These are phyloP conservation scores for Lophochroa leadbeateri DNA, from an alignment of 2,113 vertebrate genomes.

Conservation along the genomic window DNA sequence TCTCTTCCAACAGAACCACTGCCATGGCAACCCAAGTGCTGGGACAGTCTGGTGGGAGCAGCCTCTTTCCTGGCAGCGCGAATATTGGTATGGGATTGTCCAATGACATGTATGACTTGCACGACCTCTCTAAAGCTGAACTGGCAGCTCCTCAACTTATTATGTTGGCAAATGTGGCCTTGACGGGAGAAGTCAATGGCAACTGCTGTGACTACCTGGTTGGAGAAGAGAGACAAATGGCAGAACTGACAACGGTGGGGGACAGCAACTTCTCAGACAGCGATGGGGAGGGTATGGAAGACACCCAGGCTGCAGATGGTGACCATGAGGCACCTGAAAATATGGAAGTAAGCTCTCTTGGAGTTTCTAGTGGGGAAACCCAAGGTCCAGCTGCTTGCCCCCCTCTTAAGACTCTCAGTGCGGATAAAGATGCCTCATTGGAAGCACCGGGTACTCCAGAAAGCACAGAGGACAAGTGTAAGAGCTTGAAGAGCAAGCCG, in stretches of 20 bases:
- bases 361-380: conserved; percentile 20
- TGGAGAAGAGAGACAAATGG: conserved; percentile 92
- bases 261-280: conserved; percentile 89
- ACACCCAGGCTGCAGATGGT: conserved; percentile 45
- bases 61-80: conserved; percentile 76
- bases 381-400: conserved; percentile 34
- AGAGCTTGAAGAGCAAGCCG: conserved; percentile 86
- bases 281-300: conserved; percentile 85
- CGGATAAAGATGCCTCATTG: conserved; percentile 57
- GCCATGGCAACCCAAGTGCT: conserved; percentile 89
- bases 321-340: conserved; percentile 49
- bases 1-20: conserved; percentile 41
- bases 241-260: conserved; percentile 90
- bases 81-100: conserved; percentile 77
- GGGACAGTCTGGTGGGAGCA: conserved; percentile 80
- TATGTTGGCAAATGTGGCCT: conserved; percentile 94
- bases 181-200: conserved; percentile 80
- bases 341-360: conserved; percentile 48
- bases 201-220: conserved; percentile 80
- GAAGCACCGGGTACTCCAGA: conserved; percentile 46
- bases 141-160: conserved; percentile 92
- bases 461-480: conserved; percentile 72
- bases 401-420: conserved; percentile 44
- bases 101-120: conserved; percentile 81
- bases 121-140: conserved; percentile 83